Percentiles rank a stretch among this genome's conserved stretches.
Evolutionary conservation across 1,140 invertebrate species (phyloP).

Genomic region (Coenobita brevimanus): DNA sequence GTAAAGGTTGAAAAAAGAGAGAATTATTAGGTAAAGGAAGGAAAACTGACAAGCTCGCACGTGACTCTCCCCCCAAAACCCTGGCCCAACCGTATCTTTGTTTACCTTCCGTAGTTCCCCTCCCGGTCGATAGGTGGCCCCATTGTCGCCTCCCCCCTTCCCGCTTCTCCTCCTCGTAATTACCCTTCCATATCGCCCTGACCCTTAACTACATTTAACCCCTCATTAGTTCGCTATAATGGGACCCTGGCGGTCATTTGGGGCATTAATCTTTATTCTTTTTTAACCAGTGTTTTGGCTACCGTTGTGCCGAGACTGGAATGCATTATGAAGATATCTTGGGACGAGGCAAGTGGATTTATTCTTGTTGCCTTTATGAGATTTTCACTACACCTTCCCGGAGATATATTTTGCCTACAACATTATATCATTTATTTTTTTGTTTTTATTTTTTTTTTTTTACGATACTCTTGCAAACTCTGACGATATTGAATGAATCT

Average conservation of each 20-base stretch:
- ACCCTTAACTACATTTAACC: conserved; percentile 49
- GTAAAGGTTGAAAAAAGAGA: not conserved
- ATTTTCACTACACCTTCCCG: too few relatives aligned
- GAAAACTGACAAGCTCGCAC: not conserved
- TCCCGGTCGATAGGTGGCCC: conserved; percentile 24
- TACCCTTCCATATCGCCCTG: conserved; percentile 33
- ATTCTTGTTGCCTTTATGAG: too few relatives aligned
- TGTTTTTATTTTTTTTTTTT: too few relatives aligned
- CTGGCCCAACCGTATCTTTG: conserved; percentile 2
- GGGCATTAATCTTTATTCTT: too few relatives aligned
- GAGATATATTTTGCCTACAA: too few relatives aligned
- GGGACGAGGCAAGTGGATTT: too few relatives aligned
- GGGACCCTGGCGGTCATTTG: not conserved
- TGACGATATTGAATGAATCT: too few relatives aligned
- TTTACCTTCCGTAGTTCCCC: conserved; percentile 17
- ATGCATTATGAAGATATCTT: too few relatives aligned
- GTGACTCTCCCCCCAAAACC: not conserved
- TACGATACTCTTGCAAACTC: too few relatives aligned
- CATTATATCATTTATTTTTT: too few relatives aligned
- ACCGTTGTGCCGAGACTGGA: too few relatives aligned
- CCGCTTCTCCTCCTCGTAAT: conserved; percentile 4
- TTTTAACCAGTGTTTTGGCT: too few relatives aligned
- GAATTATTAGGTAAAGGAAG: not conserved
- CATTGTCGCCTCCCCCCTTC: conserved; percentile 17
- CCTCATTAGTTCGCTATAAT: conserved; percentile 35